These are phyloP conservation scores for Colistium nudipinnis DNA, from an alignment of 2,113 vertebrate species.

Conservation along the genomic window DNA sequence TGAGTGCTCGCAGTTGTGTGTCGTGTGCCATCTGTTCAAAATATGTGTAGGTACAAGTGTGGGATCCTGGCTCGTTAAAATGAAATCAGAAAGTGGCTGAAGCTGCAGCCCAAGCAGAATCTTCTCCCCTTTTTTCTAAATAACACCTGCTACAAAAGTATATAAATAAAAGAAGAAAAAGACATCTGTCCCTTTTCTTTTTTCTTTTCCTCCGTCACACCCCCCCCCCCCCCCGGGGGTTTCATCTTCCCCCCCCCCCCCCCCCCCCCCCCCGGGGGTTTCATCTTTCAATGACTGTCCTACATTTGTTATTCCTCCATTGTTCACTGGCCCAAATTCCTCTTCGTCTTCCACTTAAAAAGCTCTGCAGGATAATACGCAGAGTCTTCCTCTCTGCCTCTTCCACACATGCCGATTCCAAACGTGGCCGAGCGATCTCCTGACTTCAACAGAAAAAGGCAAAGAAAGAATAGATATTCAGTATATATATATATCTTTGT, in stretches of 20 bases:
- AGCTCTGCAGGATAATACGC: slow-evolving; percentile 3
- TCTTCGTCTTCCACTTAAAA: slow-evolving; percentile 6
- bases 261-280: slow-evolving; percentile 8
- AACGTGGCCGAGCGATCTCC: too few species aligned
- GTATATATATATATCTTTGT: too few species aligned
- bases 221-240: slow-evolving; percentile 5
- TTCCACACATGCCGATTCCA: not conserved
- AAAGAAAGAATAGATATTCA: too few species aligned
- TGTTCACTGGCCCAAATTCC: slow-evolving; percentile 45
- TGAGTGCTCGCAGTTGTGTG: too few species aligned
- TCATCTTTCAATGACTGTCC: slow-evolving; percentile 31
- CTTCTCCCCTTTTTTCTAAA: not conserved
- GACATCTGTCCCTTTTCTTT: not conserved
- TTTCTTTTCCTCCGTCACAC: not conserved
- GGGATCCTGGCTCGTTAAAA: not conserved
- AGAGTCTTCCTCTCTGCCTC: not conserved
- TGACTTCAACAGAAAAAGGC: too few species aligned
- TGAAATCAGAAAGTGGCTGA: not conserved
- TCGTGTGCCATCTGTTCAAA: not conserved
- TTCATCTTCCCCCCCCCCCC: slow-evolving; percentile 16
- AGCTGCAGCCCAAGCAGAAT: not conserved
- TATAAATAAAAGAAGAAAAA: not conserved
- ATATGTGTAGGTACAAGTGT: not conserved
- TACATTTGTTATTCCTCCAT: slow-evolving; percentile 37
- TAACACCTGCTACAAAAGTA: not conserved